Conservation (phyloP, 1,140 invertebrate species). For the Saccostrea cuccullata region DNA sequence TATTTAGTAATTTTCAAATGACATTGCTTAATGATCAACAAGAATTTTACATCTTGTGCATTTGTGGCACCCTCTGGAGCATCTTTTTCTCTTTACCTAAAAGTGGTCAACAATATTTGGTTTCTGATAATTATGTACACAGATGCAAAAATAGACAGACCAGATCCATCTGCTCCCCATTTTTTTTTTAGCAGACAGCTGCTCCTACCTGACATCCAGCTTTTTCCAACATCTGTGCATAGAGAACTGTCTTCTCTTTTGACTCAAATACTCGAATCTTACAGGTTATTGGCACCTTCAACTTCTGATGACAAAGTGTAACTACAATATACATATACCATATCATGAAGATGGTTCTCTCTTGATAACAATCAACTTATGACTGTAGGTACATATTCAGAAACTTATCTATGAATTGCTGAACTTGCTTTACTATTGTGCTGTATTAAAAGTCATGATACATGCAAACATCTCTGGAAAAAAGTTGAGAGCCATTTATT, state of each 20-base stretch:
- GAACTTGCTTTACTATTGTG: neutral
- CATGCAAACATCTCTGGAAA: neutral
- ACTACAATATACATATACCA: slow-evolving; percentile 82
- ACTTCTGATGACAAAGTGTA: slow-evolving; percentile 71
- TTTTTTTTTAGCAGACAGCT: neutral
- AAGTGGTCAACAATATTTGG: too few relatives aligned
- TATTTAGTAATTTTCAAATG: too few relatives aligned
- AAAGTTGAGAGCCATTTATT: neutral
- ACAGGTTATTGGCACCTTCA: slow-evolving; percentile 91
- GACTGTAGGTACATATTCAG: neutral
- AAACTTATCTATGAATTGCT: neutral
- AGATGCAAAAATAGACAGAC: too few relatives aligned
- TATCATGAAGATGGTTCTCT: neutral
- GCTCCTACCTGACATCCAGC: slow-evolving; percentile 88
- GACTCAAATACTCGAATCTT: slow-evolving; percentile 96
- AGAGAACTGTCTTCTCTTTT: slow-evolving; percentile 91
- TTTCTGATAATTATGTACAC: too few relatives aligned
- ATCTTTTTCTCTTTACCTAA: too few relatives aligned
- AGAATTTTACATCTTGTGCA: too few relatives aligned
- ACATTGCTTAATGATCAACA: too few relatives aligned
- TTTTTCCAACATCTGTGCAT: slow-evolving; percentile 96
- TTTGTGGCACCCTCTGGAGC: too few relatives aligned
- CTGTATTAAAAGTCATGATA: neutral
- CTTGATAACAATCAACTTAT: neutral
- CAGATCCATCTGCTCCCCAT: too few relatives aligned